Evolutionary conservation across 2,797 vertebrate genomes (phyloP), one percentile per base, ranked within the genome.

Genomic region (Calcarius lapponicus): DNA sequence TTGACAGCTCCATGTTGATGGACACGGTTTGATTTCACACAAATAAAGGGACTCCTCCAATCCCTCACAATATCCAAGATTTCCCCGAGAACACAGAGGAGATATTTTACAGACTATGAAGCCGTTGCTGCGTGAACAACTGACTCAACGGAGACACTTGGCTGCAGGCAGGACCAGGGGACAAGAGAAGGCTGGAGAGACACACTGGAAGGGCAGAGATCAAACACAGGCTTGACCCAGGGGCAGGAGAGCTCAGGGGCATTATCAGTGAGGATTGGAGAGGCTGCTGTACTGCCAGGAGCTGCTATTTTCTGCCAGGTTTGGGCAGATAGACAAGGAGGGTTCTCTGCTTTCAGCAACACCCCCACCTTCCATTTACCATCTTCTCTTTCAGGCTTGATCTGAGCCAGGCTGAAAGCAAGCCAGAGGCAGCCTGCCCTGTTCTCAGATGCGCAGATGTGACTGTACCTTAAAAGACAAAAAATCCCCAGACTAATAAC

Each of bases 401-500:
- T 13, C 28, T 3, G 3, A 61, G 45, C 31, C 56, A 26, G 58
- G 42, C 9, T 2, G 50, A 71, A 53, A 51, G 6, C 43, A 38
- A 13, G 8, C 13, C 62, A 47, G 26, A 42, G 25, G 29, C 28
- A 26, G 24, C 38, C 61, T 47, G 21, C 8, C 6, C 47, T 21
- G 11, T 12, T 31, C 29, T 36, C 62, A 34, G 47, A 17, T 6
- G 28, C 29, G 32, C 24, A 60, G 19, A 8, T 22, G 31, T 29
- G 43, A 7, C n/a, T 70, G 7, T 3, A 54, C 43, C 26, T 43
- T 40, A 11, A 69, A 84, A 38, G 5, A 15, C 10, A 80, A 61
- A 65, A 71, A 72, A n/a, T 0, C 1, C 14, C 18, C 34, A 65
- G 22, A 13, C 4, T 16, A 11, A 0, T 4, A 21, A 28, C 22